Percentiles rank a stretch among this genome's conserved stretches.
Conservation (phyloP, 2,888 invertebrate genomes). For the Cylloceria caligata region DNA sequence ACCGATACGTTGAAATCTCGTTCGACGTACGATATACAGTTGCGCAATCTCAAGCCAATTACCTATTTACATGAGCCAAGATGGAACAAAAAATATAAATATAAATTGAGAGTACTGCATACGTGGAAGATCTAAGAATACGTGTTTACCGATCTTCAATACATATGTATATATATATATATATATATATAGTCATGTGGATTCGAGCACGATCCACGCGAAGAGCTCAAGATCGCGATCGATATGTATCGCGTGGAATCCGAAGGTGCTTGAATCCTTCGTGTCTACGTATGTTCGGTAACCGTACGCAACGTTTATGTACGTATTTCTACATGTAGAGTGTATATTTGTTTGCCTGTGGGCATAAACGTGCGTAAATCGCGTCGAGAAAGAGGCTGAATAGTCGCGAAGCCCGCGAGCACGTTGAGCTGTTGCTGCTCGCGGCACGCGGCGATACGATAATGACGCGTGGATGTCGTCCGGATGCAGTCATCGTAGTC, state of each 20-base stretch:
- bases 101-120: slow-evolving; percentile 1
- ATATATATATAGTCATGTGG: background rate
- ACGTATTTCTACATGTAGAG: slow-evolving; percentile 6
- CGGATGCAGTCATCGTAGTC: slow-evolving; percentile 58
- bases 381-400: slow-evolving; percentile 49
- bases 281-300: background rate
- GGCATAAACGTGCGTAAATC: slow-evolving; percentile 58
- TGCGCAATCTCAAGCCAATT: slow-evolving; percentile 14
- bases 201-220: slow-evolving; percentile 14
- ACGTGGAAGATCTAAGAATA: slow-evolving; percentile 5
- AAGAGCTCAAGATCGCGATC: slow-evolving; percentile 31
- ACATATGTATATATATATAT: background rate
- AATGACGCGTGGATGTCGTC: slow-evolving; percentile 66
- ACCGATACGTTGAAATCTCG: slow-evolving; percentile 13
- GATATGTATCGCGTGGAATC: slow-evolving; percentile 27
- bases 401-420: slow-evolving; percentile 17
- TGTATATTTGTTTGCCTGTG: slow-evolving; percentile 47
- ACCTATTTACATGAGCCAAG: slow-evolving; percentile 11
- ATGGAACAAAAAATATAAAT: background rate
- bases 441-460: slow-evolving; percentile 62
- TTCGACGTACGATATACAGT: background rate
- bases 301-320: slow-evolving; percentile 17
- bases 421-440: slow-evolving; percentile 6
- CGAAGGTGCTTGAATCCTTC: slow-evolving; percentile 24
- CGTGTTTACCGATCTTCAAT: slow-evolving; percentile 14